Conservation (phyloP, 1,140 invertebrate species). For the Ostrea denselamellosa region DNA sequence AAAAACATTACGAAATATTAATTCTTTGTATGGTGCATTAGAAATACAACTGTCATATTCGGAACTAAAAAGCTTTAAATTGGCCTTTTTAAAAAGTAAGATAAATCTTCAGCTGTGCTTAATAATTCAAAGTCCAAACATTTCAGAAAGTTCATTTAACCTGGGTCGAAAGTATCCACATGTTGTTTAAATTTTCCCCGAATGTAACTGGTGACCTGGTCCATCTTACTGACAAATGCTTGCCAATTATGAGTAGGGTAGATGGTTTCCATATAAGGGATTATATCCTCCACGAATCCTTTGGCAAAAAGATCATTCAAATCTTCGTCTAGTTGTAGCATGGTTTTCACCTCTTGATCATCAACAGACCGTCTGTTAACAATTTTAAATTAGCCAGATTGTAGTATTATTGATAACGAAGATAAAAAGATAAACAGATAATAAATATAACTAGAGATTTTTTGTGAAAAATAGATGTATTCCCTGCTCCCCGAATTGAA, state of each 20-base stretch:
- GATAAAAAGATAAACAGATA: no score
- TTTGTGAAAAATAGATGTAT: no score
- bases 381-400: neutral
- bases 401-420: no score
- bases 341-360: slow-evolving; percentile 27
- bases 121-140: neutral
- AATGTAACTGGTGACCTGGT: slow-evolving; percentile 1
- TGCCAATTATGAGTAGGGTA: slow-evolving; percentile 35
- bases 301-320: neutral
- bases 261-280: slow-evolving; percentile 44
- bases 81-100: no score
- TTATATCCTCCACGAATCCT: slow-evolving; percentile 50
- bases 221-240: neutral
- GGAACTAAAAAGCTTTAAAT: no score
- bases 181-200: slow-evolving; percentile 42
- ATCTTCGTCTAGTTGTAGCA: slow-evolving; percentile 44
- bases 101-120: no score
- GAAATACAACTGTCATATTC: no score
- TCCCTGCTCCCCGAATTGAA: no score
- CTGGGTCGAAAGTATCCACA: slow-evolving; percentile 21
- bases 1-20: no score
- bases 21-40: no score
- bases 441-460: no score
- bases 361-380: slow-evolving; percentile 31
- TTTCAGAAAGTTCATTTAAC: neutral